Base-by-base conservation (phyloP, 2,888 invertebrate genomes). In the Perizoma flavofasciatum region DNA sequence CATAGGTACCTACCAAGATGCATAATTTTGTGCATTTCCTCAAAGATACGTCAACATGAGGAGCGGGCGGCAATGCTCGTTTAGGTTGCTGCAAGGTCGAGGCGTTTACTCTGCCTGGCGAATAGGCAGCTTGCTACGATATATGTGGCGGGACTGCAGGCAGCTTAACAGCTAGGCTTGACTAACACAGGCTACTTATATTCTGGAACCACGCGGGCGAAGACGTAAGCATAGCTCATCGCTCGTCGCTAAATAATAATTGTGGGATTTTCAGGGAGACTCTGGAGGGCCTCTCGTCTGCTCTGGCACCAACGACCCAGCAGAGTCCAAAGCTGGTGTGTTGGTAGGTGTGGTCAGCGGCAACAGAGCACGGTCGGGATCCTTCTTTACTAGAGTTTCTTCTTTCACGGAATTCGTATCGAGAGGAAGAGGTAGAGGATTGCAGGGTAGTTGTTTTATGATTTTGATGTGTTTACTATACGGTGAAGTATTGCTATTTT, bases 231-330 rank as follows among this genome's bases (percentile, higher is more conserved):
- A 41, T n/a, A 41, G 41, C 0, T n/a, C n/a, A 37, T 35, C 37
- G 7, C 41, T 4, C 9, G n/a, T 41, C 9, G 3, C 22, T 41
- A n/a, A 22, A n/a, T 49, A 22, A 32, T 22, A 22, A 22, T 22
- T 22, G 22, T 22, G 22, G 22, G 22, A 10, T 32, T 54, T 58
- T 37, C 64, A 88, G 88, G 87, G 86, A 33, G 88, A 88, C 65
- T 88, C 88, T 0, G 89, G 89, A 3, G 88, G 88, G 0, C 86
- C 86, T 1, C 64, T 88, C 6, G 82, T 88, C 0, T 88, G 88
- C 58, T 5, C 39, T 5, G 45, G 62, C 0, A 82, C 83, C 0
- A 67, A 70, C 0, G 82, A 85, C 41, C 77, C 81, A 0, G 68
- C 71, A 0, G 83, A 83, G 48, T 35, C 4, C 0, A 56, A 44